phyloP scores from a whole-genome alignment of 2,797 vertebrate species.

The Spinibarbus caldwelli region DNA sequence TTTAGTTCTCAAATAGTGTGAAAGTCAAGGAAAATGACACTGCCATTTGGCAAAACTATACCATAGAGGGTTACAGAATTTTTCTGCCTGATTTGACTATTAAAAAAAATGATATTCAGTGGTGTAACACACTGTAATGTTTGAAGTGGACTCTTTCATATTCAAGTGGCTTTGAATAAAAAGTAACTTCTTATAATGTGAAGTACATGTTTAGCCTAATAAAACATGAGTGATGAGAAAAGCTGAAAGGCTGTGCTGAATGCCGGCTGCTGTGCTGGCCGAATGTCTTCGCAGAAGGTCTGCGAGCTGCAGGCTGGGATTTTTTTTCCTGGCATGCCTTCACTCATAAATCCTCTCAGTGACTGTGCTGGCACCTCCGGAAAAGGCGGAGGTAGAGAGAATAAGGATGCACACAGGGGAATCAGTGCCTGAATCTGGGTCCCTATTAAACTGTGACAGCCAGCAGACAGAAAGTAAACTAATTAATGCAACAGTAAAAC shows the following conservation, averaged over 20 bases:
- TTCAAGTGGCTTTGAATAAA: not conserved
- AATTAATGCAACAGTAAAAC: conserved; percentile 26
- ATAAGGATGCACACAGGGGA: conserved; percentile 11
- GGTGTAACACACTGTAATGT: not conserved
- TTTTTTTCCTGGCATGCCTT: conserved; percentile 14
- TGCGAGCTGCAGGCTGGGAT: not conserved
- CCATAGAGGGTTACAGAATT: too few species aligned
- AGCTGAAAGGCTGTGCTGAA: not conserved
- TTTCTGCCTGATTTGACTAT: too few species aligned
- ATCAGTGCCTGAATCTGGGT: conserved; percentile 8
- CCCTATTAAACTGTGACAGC: conserved; percentile 3
- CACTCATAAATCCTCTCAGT: conserved; percentile 35
- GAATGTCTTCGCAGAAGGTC: conserved; percentile 6
- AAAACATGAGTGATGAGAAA: not conserved
- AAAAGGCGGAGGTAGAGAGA: not conserved
- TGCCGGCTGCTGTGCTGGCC: not conserved
- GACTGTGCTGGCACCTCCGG: conserved; percentile 4
- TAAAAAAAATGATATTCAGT: not conserved
- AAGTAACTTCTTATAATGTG: not conserved
- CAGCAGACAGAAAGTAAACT: conserved; percentile 29
- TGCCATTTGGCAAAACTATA: too few species aligned
- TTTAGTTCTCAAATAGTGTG: too few species aligned
- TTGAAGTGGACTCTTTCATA: not conserved
- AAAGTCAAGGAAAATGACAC: too few species aligned
- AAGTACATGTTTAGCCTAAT: not conserved